Base-by-base conservation (phyloP, 2,113 vertebrate species). In the Crocuta crocuta region DNA sequence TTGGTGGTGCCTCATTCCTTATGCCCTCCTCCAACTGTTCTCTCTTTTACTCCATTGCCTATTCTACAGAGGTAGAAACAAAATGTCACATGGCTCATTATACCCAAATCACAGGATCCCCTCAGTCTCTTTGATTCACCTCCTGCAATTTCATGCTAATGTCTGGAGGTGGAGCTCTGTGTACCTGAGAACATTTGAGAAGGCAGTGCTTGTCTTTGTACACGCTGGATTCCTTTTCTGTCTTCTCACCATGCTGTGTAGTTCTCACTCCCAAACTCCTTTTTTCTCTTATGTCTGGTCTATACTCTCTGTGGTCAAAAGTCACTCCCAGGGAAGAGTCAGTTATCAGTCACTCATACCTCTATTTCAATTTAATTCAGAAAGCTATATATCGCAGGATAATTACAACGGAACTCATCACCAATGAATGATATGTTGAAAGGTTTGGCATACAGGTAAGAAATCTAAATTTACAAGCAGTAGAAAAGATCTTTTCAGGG, bases 351-450 rank as follows among this genome's bases (percentile, higher is more conserved):
- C 76, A 84, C 50, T 82, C 31, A 61, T 4, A 94, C 19, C 2
- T 55, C 43, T 76, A 33, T 79, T 0, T 93, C n/a, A 87, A 28
- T 85, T 87, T 91, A 84, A 71, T 61, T 74, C 43, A 71, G 24
- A 78, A 89, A 89, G 24, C 53, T 83, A 50, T 0, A 45, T 13
- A 45, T 71, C 19, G 88, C 31, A 43, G 65, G n/a, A 74, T 87
- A 84, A 87, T 93, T 83, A 82, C 5, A 84, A 39, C 31, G 48
- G 50, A 81, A 93, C 8, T 81, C 48, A 61, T 84, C 43, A 88
- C 10, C 50, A 95, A 68, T 80, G n/a, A 95, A 68, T 80, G n/a
- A 43, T 68, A 61, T 31, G 15, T 45, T 83, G 39, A 96, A 89
- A 93, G 45, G 4, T 58, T 91, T 90, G 53, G 58, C 48, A 53